Percentiles rank a stretch among this genome's conserved stretches.
phyloP scores from a whole-genome alignment of 2,888 invertebrate genomes.

The Dinocampus coccinellae region DNA sequence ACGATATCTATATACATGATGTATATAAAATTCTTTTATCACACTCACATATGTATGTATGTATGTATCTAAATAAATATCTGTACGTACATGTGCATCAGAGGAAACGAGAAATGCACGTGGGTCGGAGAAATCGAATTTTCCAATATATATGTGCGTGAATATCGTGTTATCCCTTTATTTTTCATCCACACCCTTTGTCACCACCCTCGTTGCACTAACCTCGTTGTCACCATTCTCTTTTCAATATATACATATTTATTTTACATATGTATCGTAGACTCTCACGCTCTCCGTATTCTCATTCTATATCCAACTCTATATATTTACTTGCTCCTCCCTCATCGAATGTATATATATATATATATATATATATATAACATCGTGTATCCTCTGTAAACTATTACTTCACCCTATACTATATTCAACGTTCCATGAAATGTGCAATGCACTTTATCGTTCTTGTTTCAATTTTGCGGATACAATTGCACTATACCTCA shows the following conservation, averaged over 20 bases:
- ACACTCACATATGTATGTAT: not conserved
- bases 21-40: constrained; percentile 5
- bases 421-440: constrained; percentile 39
- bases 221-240: constrained; percentile 21
- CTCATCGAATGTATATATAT: too few relatives aligned
- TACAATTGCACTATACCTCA: constrained; percentile 52
- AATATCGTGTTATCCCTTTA: constrained; percentile 32
- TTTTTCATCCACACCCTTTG: not conserved
- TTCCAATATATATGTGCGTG: constrained; percentile 2
- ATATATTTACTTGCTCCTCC: too few relatives aligned
- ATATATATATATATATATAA: too few relatives aligned
- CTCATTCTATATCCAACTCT: constrained; percentile 13
- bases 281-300: not conserved
- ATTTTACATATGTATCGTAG: too few relatives aligned
- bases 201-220: not conserved
- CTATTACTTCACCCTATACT: constrained; percentile 28
- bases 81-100: constrained; percentile 34
- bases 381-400: constrained; percentile 22
- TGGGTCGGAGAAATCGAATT: constrained; percentile 24
- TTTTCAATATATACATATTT: not conserved
- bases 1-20: constrained; percentile 52
- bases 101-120: constrained; percentile 30
- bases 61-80: constrained; percentile 31
- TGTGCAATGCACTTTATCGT: constrained; percentile 56
- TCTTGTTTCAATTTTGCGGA: constrained; percentile 49